Evolutionary conservation across 2,797 vertebrate species (phyloP), one percentile per base, ranked within the genome.

Genomic region (Jordanella pulchra): DNA sequence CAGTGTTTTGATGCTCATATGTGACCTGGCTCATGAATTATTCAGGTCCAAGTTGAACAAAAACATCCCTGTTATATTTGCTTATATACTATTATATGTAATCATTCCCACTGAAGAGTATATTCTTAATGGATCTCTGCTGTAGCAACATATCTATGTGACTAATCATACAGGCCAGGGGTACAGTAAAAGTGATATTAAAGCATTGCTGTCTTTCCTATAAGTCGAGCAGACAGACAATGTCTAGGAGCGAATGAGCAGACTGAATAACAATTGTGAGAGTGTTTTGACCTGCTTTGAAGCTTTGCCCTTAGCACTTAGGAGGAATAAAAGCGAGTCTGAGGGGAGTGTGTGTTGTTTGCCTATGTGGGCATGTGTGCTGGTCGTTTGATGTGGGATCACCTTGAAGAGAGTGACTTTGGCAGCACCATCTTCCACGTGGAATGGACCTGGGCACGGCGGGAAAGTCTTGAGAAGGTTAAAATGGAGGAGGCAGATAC

Each of bases 211-310:
- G 30, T n/a, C 69, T 68, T 55, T 6, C 30, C 73, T 81, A 65
- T 79, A 77, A 84, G 84, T 81, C 60, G 76, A 82, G 73, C 48
- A 78, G 77, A 79, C 48, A 78, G 77, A 79, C 79, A 76, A 79
- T 84, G 84, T 90, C 89, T 88, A 76, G 89, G 86, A 86, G 80
- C 73, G 85, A 86, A 74, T 68, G 80, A 88, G 74, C 78, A 72
- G 64, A 87, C 77, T 76, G 77, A 89, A 86, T 80, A 87, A 88
- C 79, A 85, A 73, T 84, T 69, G 74, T 39, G 77, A 78, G 78
- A 84, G 86, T 76, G 86, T 76, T 90, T 78, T 90, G 85, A 87
- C 89, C 89, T 67, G 82, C 85, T 87, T 87, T 89, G 87, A 91
- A 87, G 89, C 80, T 80, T 81, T 79, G 80, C 83, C 84, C 88